phyloP scores from a whole-genome alignment of 2,888 invertebrate genomes.

The Sipha maydis region DNA sequence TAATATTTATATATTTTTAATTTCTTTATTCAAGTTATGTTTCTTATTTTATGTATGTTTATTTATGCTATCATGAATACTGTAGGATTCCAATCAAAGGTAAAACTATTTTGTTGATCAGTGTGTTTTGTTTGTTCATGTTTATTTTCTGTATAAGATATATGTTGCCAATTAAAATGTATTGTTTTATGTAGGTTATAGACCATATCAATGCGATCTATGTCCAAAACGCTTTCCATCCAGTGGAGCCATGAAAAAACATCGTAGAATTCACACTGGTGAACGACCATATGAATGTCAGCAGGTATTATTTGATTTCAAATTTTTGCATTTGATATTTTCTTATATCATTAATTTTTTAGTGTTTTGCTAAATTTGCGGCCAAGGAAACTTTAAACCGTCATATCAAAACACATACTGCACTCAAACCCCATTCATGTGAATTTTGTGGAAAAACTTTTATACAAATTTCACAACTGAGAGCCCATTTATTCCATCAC shows the following conservation, averaged over 20 bases:
- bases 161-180: background rate
- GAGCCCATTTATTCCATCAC: conserved; percentile 82
- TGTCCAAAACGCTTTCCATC: conserved; percentile 81
- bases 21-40: background rate
- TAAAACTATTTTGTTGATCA: conserved; percentile 20
- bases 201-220: conserved; percentile 77
- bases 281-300: conserved; percentile 76
- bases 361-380: conserved; percentile 82
- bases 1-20: background rate
- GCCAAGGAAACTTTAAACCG: conserved; percentile 86
- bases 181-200: conserved; percentile 68
- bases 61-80: conserved; percentile 52
- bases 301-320: conserved; percentile 69
- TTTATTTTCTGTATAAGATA: background rate
- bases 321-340: background rate
- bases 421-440: conserved; percentile 72
- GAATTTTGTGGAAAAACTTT: conserved; percentile 80
- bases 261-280: conserved; percentile 73
- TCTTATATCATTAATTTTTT: conserved; percentile 64
- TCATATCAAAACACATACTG: conserved; percentile 77
- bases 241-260: conserved; percentile 81
- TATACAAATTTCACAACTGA: conserved; percentile 83
- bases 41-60: conserved; percentile 41
- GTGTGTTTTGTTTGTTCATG: background rate
- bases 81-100: conserved; percentile 53